Evolutionary conservation across 1,140 invertebrate species (phyloP), one percentile per base, ranked within the genome.

Genomic region (Phthorimaea operculella): DNA sequence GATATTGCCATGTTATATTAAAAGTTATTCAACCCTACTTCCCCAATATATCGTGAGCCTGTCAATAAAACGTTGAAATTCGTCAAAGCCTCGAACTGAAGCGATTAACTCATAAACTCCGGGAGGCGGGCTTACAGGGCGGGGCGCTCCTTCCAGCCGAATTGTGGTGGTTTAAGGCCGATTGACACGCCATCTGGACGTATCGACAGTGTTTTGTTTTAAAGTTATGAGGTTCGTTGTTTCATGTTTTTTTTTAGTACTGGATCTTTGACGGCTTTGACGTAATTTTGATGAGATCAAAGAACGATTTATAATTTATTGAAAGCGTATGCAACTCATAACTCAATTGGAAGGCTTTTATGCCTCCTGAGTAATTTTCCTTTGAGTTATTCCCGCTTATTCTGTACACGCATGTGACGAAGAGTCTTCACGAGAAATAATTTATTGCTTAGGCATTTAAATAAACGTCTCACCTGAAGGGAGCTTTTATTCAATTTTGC

Each of bases 71-170:
- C 74, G 66, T 62, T 60, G 55, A 59, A 54, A 72, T 81, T 67
- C 74, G 74, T 81, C 78, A 81, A 79, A 81, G 66, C 79, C 79
- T 72, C 75, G 74, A 74, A 66, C 60, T 60, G 21, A 28, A 68
- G 69, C 74, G 74, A 81, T 81, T 81, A 81, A 76, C 70, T 70
- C 66, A 78, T 79, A 78, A 79, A 77, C 63, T 64, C 63, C 57
- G 67, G 60, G 65, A 39, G 10, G 2, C 21, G 21, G 21, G 21
- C 21, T 28, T 28, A 28, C 21, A 28, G 21, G 21, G 21, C 21
- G 36, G 10, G 36, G 36, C 36, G 36, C n/a, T 39, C n/a, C 36
- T 39, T 39, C 36, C 36, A 39, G 36, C 10, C 36, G n/a, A 4
- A 39, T 39, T 4, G 10, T 9, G 36, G n/a, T 39, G 10, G 36